Base-by-base conservation (phyloP, 2,797 vertebrate species). In the Tokudaia muenninki region DNA sequence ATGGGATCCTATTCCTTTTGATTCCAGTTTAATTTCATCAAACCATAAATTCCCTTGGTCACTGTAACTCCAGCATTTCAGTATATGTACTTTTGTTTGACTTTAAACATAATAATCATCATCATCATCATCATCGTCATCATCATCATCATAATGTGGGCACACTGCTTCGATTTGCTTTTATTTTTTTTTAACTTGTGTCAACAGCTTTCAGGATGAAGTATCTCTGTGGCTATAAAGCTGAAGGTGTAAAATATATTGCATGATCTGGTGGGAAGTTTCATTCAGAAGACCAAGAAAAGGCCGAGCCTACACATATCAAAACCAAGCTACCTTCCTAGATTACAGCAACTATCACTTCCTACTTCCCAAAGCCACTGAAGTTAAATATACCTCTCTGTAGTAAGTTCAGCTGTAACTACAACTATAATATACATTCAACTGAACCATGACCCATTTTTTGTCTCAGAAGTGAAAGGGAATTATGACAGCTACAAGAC, bases 341-440 rank as follows among this genome's bases (percentile, higher is more conserved):
- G 70, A 95, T 91, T 34, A 78, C 4, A 81, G 55, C 29, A 95
- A 72, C n/a, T 44, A 65, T 72, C 86, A 22, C 65, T 67, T 83
- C 77, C 74, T 83, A 59, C 80, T 94, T 86, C 37, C 79, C 75
- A 55, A 8, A 26, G 67, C 21, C 65, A 84, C 95, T 19, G 47
- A 22, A 87, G 72, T 93, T 96, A 97, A 90, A 98, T 8, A 98
- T 80, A 95, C 88, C 91, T 94, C 21, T 24, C 81, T 50, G 94
- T 98, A 97, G 94, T 97, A 97, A 95, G 47, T 72, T 97, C 91
- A 94, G 22, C 26, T 96, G 97, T 98, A 98, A 98, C 96, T 90
- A 97, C 67, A 98, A 90, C 0, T 29, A 70, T 79, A 98, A 87
- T 88, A 78, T 12, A 78, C 41, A 97, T 47, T 97, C 94, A 96